Evolutionary conservation across 2,888 invertebrate species (phyloP).

Genomic region (Panopea generosa): DNA sequence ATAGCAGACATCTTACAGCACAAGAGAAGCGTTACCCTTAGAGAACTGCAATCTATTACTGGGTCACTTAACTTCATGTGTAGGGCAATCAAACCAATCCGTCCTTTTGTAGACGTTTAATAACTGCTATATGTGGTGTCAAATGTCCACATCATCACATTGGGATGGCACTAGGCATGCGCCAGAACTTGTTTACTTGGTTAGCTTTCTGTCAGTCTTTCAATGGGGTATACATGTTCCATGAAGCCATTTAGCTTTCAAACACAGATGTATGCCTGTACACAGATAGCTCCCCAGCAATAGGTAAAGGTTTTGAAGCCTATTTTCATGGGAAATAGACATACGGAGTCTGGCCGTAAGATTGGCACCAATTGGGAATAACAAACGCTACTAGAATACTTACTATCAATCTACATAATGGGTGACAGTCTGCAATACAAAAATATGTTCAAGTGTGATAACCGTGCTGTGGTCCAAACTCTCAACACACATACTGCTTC

Average conservation of each 20-base stretch:
- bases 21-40: background rate
- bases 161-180: background rate
- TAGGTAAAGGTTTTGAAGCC: slow-evolving; percentile 31
- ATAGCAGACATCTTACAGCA: background rate
- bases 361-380: slow-evolving; percentile 16
- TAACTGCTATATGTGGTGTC: background rate
- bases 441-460: background rate
- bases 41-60: slow-evolving; percentile 11
- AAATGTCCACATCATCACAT: background rate
- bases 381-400: slow-evolving; percentile 35
- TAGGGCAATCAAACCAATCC: slow-evolving; percentile 32
- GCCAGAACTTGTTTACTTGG: slow-evolving; percentile 8
- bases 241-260: slow-evolving; percentile 33
- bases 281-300: slow-evolving; percentile 44
- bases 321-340: no score
- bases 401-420: slow-evolving; percentile 22
- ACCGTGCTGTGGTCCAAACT: no score
- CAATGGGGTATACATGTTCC: slow-evolving; percentile 39
- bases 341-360: background rate
- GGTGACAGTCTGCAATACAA: slow-evolving; percentile 12
- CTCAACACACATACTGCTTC: no score
- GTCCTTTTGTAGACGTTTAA: slow-evolving; percentile 27
- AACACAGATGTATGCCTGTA: slow-evolving; percentile 40
- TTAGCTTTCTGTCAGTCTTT: slow-evolving; percentile 20
- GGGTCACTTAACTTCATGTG: slow-evolving; percentile 30